Evolutionary conservation across 2,888 invertebrate species (phyloP), one percentile per base, ranked within the genome.

Genomic region (Nomada ferruginata): DNA sequence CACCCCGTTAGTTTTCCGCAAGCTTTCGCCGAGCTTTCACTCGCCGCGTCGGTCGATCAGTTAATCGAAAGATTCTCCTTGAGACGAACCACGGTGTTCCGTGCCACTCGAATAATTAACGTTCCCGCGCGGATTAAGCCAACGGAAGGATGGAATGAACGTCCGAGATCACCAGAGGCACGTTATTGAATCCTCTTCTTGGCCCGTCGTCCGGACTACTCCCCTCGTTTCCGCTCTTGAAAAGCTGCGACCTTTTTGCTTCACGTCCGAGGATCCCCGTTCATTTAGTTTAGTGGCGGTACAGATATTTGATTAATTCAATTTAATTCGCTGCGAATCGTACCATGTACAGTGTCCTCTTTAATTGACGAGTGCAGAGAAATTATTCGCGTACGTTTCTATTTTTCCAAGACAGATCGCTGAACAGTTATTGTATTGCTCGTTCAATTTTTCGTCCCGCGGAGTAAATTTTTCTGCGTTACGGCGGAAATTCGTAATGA

Each of bases 1-100:
- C 80, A 80, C 78, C 72, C 76, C 72, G 70, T 47, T 71, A 77
- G 83, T 81, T 87, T 82, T 83, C 77, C 73, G 61, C 50, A 68
- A 36, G 65, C 74, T 79, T 61, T 75, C 74, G 77, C 74, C 83
- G 71, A 74, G 63, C 47, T 47, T 47, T 15, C 47, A 15, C 47
- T 13, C 3, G 13, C 47, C 15, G 47, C 47, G 47, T 47, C 47
- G 47, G 47, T 64, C 53, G 53, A 11, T 53, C 52, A 23, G 26
- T 50, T 29, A 47, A 59, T 61, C 60, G 47, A 47, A 23, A 18
- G 42, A 18, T 10, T n/a, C 3, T 7, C 10, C 15, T 52, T 52
- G 20, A 13, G 23, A 29, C 23, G 15, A 42, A 11, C 53, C 13
- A 3, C 23, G 50, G 7, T 42, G 61, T 68, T n/a, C 50, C 23